Base-by-base conservation (phyloP, 2,888 invertebrate species). In the Orthonychiurus folsomi region DNA sequence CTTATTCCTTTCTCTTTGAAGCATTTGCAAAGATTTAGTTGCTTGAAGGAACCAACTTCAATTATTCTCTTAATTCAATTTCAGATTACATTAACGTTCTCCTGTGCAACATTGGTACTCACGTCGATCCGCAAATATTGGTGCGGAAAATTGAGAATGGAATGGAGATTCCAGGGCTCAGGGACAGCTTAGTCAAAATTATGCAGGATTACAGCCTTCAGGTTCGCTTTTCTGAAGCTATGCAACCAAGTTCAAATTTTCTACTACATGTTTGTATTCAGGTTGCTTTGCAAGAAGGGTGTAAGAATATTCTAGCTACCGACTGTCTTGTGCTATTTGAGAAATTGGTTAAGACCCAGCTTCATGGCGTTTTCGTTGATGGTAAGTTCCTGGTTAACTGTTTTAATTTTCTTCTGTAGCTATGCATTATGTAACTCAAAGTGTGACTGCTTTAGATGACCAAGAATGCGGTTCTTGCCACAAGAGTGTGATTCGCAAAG, bases 191-290 rank as follows among this genome's bases (percentile, higher is more conserved):
- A 12, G 91, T 92, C 1, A 94, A 93, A 80, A 93, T 97, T 85
- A 83, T 97, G 79, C 88, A 89, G 73, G 97, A 97, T 77, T 96
- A 93, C 77, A 91, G 90, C 75, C 81, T 95, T 64, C 94, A 95
- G 79, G 85, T 86, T 75, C 62, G 59, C 64, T 18, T n/a, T n/a
- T n/a, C n/a, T n/a, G n/a, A n/a, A n/a, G n/a, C n/a, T n/a, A n/a
- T n/a, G n/a, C n/a, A n/a, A n/a, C 15, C 1, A 24, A 59, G n/a
- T 50, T 58, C 18, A 0, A 48, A 62, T 26, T 9, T 53, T 26
- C n/a, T n/a, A n/a, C n/a, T n/a, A n/a, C n/a, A n/a, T 50, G 3
- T 66, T 70, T 37, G 37, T n/a, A 72, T 75, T 37, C 73, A 85
- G 84, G 86, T 92, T 27, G 89, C 92, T 1, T 86, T 93, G 24